phyloP scores from a whole-genome alignment of 2,113 vertebrate species.

The Saguinus imperator region DNA sequence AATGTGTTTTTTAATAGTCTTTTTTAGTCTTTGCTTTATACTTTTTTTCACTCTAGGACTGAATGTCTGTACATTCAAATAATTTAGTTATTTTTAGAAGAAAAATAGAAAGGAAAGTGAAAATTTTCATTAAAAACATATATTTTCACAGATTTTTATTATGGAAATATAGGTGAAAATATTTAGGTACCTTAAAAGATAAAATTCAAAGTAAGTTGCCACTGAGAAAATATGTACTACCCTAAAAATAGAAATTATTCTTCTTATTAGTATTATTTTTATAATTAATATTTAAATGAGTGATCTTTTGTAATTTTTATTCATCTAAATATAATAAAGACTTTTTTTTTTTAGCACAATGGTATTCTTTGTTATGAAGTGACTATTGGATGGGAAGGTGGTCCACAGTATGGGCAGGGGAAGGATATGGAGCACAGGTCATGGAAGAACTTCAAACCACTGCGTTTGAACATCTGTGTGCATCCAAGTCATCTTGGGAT shows the following conservation, averaged over 20 bases:
- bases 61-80: neutral
- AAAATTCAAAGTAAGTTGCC: neutral
- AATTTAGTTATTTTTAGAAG: neutral
- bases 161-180: neutral
- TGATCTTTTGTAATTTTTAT: neutral
- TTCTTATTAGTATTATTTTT: neutral
- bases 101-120: neutral
- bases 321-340: neutral
- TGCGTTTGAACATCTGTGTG: neutral
- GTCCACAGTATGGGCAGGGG: neutral
- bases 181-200: neutral
- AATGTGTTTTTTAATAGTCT: neutral
- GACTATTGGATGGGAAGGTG: neutral
- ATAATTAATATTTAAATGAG: neutral
- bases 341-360: neutral
- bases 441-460: neutral
- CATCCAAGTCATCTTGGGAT: neutral
- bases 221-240: neutral
- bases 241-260: neutral
- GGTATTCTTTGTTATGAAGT: neutral
- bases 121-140: neutral
- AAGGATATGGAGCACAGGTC: neutral
- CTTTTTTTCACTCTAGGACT: neutral
- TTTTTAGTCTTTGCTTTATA: too few relatives aligned
- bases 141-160: neutral